Base-by-base conservation (phyloP, 2,113 vertebrate species). In the Stigmatopora argus region DNA sequence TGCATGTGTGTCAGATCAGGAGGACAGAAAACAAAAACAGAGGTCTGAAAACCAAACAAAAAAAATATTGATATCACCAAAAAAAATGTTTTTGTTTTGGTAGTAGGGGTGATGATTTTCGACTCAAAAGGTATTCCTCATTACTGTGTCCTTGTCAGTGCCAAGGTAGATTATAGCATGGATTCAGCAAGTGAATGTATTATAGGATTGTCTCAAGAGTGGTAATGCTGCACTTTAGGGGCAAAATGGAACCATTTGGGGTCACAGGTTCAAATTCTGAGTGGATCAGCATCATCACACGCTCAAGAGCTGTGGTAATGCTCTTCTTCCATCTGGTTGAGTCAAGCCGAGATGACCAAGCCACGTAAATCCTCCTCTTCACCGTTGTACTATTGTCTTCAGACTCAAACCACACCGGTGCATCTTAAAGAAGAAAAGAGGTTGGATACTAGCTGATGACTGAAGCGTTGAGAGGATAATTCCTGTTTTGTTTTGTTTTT, bases 221-320 rank as follows among this genome's bases (percentile, higher is more conserved):
- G 69, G 64, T 73, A 74, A 82, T 70, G 76, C 56, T 45, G 72
- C 53, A 71, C 81, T 82, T 78, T 72, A 67, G 74, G 80, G 65
- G 78, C 74, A 74, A 80, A 69, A 67, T 31, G 73, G 74, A 72
- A 69, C 80, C 65, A 71, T n/a, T 61, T 66, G 11, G 64, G 77
- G 78, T 83, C 85, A 82, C 1, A 1, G 75, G 79, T 83, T 87
- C 70, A 79, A 83, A 83, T 86, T 86, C 85, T 85, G 65, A 67
- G 51, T 62, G 81, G 85, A 85, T 85, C 81, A 84, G 74, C 81
- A 73, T 80, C 79, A 70, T 75, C 23, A 55, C 70, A 71, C 56
- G 62, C 82, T 88, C 80, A 85, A 85, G 81, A 81, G 77, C 69
- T 58, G 48, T 74, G 26, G 66, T 79, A 81, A 85, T 83, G 71